Evolutionary conservation across 2,797 vertebrate genomes (phyloP).

Genomic region (Pipistrellus pygmaeus): DNA sequence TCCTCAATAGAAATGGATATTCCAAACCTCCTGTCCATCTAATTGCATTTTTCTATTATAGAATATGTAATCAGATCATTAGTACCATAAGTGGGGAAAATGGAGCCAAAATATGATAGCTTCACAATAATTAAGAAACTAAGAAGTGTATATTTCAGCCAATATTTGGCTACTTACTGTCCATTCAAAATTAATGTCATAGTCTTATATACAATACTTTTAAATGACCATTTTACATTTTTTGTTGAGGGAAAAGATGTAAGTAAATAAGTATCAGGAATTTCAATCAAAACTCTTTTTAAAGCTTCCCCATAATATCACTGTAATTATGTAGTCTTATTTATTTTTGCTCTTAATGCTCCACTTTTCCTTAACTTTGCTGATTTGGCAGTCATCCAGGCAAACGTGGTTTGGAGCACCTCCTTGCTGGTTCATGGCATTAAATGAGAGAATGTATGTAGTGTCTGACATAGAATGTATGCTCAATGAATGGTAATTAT

Average conservation of each 20-base stretch:
- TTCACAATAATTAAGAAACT: constrained; percentile 41
- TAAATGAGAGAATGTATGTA: background rate
- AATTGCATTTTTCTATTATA: background rate
- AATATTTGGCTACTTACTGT: background rate
- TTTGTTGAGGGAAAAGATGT: constrained; percentile 14
- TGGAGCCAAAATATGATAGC: background rate
- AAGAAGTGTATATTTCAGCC: background rate
- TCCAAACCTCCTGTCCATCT: background rate
- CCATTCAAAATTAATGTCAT: constrained; percentile 12
- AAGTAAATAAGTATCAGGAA: constrained; percentile 35
- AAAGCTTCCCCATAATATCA: background rate
- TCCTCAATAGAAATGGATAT: background rate
- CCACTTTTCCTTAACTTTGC: background rate
- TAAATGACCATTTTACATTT: constrained; percentile 21
- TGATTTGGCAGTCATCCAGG: background rate
- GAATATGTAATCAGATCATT: background rate
- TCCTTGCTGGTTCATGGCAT: background rate
- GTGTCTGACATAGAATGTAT: background rate
- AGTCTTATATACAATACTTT: background rate
- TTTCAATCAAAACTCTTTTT: background rate
- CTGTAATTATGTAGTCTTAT: background rate
- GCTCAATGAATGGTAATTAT: background rate
- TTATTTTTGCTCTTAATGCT: background rate
- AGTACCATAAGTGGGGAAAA: background rate
- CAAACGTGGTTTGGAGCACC: background rate